Evolutionary conservation across 2,113 vertebrate species (phyloP).

Genomic region (Notarius quadriscutis): DNA sequence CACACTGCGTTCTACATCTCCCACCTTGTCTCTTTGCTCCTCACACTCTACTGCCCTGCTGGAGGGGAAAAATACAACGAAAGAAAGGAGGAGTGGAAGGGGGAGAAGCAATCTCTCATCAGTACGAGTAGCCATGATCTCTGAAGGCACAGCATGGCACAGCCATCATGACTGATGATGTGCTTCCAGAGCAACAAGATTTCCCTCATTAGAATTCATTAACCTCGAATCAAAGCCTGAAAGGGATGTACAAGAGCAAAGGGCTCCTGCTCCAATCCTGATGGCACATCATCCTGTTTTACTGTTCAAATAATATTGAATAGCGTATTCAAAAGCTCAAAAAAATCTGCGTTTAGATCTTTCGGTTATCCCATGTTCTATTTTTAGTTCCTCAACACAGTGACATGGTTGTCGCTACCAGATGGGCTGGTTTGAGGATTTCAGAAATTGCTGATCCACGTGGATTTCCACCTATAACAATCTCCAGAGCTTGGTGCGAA

Average conservation of each 20-base stretch:
- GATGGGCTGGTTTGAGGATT: background rate
- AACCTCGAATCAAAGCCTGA: constrained; percentile 32
- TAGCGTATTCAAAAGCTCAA: background rate
- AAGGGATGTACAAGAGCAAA: background rate
- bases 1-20: constrained; percentile 9
- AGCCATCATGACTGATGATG: background rate
- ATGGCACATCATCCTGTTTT: background rate
- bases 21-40: constrained; percentile 4
- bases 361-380: background rate
- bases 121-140: constrained; percentile 8
- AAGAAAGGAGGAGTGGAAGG: background rate
- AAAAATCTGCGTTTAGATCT: background rate
- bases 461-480: background rate
- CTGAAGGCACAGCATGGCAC: background rate
- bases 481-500: background rate
- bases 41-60: constrained; percentile 23
- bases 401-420: background rate
- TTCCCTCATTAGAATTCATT: constrained; percentile 28
- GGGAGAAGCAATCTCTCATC: constrained; percentile 9
- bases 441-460: background rate
- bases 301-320: background rate
- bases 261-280: background rate
- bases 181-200: constrained; percentile 23
- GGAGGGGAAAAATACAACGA: background rate
- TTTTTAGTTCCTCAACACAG: background rate